Evolutionary conservation across 2,888 invertebrate genomes (phyloP), one percentile per base, ranked within the genome.

Genomic region (Parascotia fuliginaria): DNA sequence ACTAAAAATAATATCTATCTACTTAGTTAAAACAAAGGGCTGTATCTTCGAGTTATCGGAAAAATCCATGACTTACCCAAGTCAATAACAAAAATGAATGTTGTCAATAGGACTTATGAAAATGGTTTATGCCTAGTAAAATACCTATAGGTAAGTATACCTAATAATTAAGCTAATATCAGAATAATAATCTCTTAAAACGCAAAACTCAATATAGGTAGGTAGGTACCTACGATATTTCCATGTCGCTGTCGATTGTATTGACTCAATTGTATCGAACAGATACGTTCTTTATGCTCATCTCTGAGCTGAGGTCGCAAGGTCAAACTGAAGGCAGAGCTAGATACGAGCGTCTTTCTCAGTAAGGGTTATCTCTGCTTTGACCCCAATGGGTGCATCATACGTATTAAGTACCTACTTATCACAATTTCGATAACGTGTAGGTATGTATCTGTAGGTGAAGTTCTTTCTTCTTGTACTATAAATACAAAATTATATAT

Each of bases 311-410:
- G 31, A 43, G 64, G 59, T 73, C 69, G 44, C 42, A 36, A 54
- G 72, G 61, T 69, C 64, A 48, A 38, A 36, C 50, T 48, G 59
- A 40, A 50, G 55, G 56, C 55, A 44, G 41, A 33, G 40, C 12
- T 44, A 51, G 47, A 58, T 64, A 69, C 59, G 49, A 56, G 52
- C 46, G 56, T 68, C 60, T 59, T 72, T 65, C 61, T 52, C 44
- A 38, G 55, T 52, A 53, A 29, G 42, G 73, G 77, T 77, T 77
- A 77, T 77, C 76, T 42, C 37, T 48, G n/a, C n/a, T 15, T 46
- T 64, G 58, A 40, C 59, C 65, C 55, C 32, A 41, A 19, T 44
- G 28, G 29, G 16, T 32, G 12, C 19, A 11, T 22, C 41, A 34
- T 47, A 39, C 22, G 28, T 11, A 13, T 19, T 4, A 7, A 24